Base-by-base conservation (phyloP, 2,113 vertebrate species). In the Lucifuga dentata region DNA sequence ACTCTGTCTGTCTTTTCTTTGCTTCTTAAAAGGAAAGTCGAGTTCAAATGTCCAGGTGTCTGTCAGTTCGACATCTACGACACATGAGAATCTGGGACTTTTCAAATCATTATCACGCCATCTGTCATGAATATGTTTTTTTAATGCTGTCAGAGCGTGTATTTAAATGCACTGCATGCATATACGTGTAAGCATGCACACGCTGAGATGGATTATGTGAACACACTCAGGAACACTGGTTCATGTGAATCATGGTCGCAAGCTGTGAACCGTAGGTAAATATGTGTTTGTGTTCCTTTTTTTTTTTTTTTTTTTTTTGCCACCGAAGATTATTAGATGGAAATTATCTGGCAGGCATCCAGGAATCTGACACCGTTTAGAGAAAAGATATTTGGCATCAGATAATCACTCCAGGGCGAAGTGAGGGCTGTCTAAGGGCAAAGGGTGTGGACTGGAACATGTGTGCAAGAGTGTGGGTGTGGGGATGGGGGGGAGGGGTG, bases 211-310 rank as follows among this genome's bases (percentile, higher is more conserved):
- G 57, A 46, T 52, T 46, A 24, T 73, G 48, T 32, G 76, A 68
- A 43, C 53, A 41, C 75, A 45, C 75, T 52, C 58, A 45, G 73
- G 70, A 86, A 76, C 71, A 39, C 43, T 52, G 55, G 78, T 69
- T 61, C 45, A 61, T 82, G 78, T 80, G 78, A 85, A 87, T 88
- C 76, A 46, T 36, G 78, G 87, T 80, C 81, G 76, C 89, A 83
- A 86, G 88, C 89, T 90, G 85, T 89, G 90, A 90, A 87, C 88
- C 88, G 76, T 85, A 87, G 89, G 90, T 91, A 91, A 88, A 89
- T 88, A 88, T 85, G 87, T 83, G 71, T 89, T 86, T 91, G 87
- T 88, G 81, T 86, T 86, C 79, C 75, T 17, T 29, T 7, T 29
- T 7, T 7, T 29, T n/a, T n/a, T n/a, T n/a, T n/a, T n/a, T n/a